Base-by-base conservation (phyloP, 2,888 invertebrate genomes). In the Branchellion lobata region DNA sequence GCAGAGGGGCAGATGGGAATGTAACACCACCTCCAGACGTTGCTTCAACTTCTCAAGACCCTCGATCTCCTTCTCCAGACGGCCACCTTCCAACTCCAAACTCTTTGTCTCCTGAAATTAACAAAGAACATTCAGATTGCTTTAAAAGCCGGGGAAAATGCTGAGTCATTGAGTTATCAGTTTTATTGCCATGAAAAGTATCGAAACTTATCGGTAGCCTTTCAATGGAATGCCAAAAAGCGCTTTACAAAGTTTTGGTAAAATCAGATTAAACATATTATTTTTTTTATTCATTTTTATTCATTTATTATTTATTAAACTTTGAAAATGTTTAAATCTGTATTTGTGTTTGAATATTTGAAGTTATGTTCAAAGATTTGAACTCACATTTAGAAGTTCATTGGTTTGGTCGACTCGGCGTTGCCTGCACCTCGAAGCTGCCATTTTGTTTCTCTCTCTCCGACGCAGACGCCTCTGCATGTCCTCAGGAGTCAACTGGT, bases 381-480 rank as follows among this genome's bases (percentile, higher is more conserved):
- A 18, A 84, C 90, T 88, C 88, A 92, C 92, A 83, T 92, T 91
- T 84, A 95, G 90, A 47, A 98, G 90, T 84, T 92, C 91, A 89
- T 95, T 95, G 83, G 98, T 98, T 87, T 96, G 95, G 88, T 98
- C 97, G 85, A 98, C 93, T 81, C 98, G 91, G 83, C 97, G 91
- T 88, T 97, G 96, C 85, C 98, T 92, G 88, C 98, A 99, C 83
- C 97, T 91, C 0, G 98, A 98, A 78, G 98, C 98, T 47, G 98
- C 98, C 90, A 94, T 91, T 88, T 99, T 99, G 88, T 99, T 99
- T 81, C 98, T 90, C 86, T 97, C 96, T 73, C 98, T 90, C 31
- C 98, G 91, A 65, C 94, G 89, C 85, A 92, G 91, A 72, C 96
- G 90, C 80, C 95, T 91, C 85, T 95, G 95, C 86, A 95, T 95